Base-by-base conservation (phyloP, 2,888 invertebrate species). In the Halictus ligatus region DNA sequence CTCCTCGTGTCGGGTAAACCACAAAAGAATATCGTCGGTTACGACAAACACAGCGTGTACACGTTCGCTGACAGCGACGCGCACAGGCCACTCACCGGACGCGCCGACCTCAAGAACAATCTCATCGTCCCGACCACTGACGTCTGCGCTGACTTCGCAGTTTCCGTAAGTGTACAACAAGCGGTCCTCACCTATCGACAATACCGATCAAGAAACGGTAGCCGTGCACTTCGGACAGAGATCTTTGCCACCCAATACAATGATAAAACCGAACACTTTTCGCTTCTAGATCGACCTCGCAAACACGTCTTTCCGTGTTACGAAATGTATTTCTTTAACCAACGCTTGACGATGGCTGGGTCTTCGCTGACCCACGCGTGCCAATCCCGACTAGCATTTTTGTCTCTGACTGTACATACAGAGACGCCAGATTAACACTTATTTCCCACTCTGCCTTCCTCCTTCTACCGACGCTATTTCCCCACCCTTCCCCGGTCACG, bases 71-170 rank as follows among this genome's bases (percentile, higher is more conserved):
- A 97, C 92, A 96, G 94, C 86, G 96, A 96, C 60, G n/a, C 60
- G 92, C 97, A 96, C 95, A 97, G 97, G 92, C 96, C 96, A 60
- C 95, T 96, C 75, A 96, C 96, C 90, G 97, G 97, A 72, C 96
- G 95, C 12, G 80, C 69, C 81, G 96, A 96, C 18, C 94, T 97
- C 35, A 96, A 96, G 85, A 94, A 95, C 35, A 96, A 97, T 6
- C 93, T 98, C 1, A 94, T 95, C 29, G 96, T 96, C 86, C 93
- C 92, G 60, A 87, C 95, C 29, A 91, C 93, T 25, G 97, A 98
- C 92, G 96, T 96, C 91, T 98, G 98, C 94, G 96, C 97, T 58
- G 96, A 97, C 84, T 97, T 97, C 89, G 96, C 97, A 15, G 95
- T 97, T 83, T 95, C 95, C 81, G 97, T 97, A 92, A 96, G 96